Conservation (phyloP, 2,113 vertebrate genomes). For the Nematolebias whitei region DNA sequence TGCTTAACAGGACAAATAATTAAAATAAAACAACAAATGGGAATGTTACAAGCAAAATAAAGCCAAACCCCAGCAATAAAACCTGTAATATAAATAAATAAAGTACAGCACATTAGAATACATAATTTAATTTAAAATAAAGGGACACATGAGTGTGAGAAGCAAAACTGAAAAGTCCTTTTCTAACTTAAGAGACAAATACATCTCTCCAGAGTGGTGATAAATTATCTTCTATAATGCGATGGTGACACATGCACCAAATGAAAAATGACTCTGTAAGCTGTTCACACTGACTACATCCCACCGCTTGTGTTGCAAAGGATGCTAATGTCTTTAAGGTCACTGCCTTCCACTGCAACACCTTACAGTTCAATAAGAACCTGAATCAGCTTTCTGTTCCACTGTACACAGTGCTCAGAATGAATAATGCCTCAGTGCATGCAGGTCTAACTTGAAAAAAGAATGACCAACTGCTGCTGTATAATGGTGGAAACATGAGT, state of each 20-base stretch:
- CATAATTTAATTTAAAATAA: slow-evolving; percentile 28
- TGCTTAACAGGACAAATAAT: not conserved
- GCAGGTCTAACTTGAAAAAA: slow-evolving; percentile 13
- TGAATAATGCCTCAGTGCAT: slow-evolving; percentile 51
- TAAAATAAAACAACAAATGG: no score
- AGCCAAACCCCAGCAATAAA: not conserved
- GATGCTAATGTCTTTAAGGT: slow-evolving; percentile 55
- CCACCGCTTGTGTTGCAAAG: slow-evolving; percentile 39
- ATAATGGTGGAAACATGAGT: slow-evolving; percentile 15
- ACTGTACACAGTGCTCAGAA: slow-evolving; percentile 31
- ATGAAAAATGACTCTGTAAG: slow-evolving; percentile 63
- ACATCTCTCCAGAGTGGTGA: slow-evolving; percentile 35
- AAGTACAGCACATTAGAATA: not conserved
- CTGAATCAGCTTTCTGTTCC: slow-evolving; percentile 63
- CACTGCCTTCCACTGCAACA: slow-evolving; percentile 31
- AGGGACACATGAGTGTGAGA: not conserved
- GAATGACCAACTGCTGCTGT: slow-evolving; percentile 43
- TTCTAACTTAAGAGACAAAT: slow-evolving; percentile 38
- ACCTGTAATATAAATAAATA: not conserved
- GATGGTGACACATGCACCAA: slow-evolving; percentile 39
- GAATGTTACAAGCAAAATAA: not conserved
- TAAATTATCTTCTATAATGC: slow-evolving; percentile 44
- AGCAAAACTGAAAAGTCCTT: slow-evolving; percentile 48
- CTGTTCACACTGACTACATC: slow-evolving; percentile 29
- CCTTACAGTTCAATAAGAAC: slow-evolving; percentile 54